Conservation (phyloP, 2,113 vertebrate species). For the Prunella himalayana region DNA sequence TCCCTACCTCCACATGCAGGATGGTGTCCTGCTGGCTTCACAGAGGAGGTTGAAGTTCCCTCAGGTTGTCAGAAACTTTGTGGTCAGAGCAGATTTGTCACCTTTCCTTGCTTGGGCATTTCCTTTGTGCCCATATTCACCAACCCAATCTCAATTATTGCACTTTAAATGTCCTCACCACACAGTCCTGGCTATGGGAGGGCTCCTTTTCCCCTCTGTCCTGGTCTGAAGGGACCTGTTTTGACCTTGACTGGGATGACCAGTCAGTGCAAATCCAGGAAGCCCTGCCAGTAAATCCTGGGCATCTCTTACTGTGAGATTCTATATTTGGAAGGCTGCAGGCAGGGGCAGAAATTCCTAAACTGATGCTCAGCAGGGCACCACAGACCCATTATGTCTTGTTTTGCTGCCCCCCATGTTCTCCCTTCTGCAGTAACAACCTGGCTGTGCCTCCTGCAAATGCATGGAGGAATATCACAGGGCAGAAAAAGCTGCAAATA, state of each 20-base stretch:
- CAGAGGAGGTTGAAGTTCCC: neutral
- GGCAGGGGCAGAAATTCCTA: neutral
- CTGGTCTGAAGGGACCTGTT: neutral
- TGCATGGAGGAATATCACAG: neutral
- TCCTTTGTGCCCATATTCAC: neutral
- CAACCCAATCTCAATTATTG: rapidly evolving
- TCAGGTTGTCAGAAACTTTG: neutral
- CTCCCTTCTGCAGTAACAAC: neutral
- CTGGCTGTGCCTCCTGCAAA: neutral
- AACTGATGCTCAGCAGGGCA: neutral
- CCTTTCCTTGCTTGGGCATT: neutral
- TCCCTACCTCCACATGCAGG: neutral
- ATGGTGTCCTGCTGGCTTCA: neutral
- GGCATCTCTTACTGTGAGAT: neutral
- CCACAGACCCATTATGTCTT: neutral
- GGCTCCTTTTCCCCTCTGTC: neutral
- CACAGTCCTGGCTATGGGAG: neutral
- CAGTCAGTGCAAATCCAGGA: neutral
- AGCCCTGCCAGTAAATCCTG: constrained; percentile 6
- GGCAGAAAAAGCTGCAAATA: neutral
- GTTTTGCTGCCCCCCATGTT: neutral
- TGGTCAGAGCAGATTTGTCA: neutral
- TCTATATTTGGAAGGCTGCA: constrained; percentile 1
- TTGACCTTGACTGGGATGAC: neutral
- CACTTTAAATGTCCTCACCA: rapidly evolving